These are phyloP conservation scores for Cylas formicarius DNA, from an alignment of 1,140 invertebrate species.

Conservation along the genomic window DNA sequence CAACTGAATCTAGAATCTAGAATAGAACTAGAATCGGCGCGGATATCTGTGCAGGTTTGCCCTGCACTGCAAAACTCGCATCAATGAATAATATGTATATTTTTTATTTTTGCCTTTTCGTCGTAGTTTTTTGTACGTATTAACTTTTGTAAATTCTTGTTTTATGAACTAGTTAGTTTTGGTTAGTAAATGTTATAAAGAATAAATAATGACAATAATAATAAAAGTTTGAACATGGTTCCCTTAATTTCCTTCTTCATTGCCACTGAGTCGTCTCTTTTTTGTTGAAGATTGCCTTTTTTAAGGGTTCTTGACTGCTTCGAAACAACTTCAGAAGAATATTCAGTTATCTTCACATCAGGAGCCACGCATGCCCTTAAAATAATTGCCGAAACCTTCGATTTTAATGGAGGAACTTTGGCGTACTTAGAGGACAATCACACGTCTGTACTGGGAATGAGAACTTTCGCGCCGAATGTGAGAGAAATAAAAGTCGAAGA, in stretches of 20 bases:
- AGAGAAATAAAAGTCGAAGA: conserved; percentile 35
- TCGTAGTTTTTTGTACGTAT: too few relatives aligned
- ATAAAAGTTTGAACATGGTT: neutral
- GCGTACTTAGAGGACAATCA: conserved; percentile 87
- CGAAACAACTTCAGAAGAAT: conserved; percentile 70
- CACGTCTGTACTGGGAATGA: conserved; percentile 76
- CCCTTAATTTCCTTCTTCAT: neutral
- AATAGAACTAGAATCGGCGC: too few relatives aligned
- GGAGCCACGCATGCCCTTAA: conserved; percentile 81
- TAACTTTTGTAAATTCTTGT: too few relatives aligned
- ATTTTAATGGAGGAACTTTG: conserved; percentile 54
- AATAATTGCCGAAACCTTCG: conserved; percentile 75
- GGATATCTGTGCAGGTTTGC: too few relatives aligned
- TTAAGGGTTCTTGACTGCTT: conserved; percentile 77
- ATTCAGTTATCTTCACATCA: conserved; percentile 84
- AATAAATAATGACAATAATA: neutral
- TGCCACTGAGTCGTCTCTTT: neutral
- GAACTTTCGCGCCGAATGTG: conserved; percentile 46
- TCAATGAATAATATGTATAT: too few relatives aligned
- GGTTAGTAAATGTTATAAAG: too few relatives aligned
- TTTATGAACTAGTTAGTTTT: too few relatives aligned
- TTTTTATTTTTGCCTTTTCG: too few relatives aligned
- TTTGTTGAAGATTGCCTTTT: conserved; percentile 10
- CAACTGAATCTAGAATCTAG: too few relatives aligned
- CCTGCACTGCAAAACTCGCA: too few relatives aligned